Conservation (phyloP, 2,797 vertebrate genomes). For the Micropoecilia bifurca region DNA sequence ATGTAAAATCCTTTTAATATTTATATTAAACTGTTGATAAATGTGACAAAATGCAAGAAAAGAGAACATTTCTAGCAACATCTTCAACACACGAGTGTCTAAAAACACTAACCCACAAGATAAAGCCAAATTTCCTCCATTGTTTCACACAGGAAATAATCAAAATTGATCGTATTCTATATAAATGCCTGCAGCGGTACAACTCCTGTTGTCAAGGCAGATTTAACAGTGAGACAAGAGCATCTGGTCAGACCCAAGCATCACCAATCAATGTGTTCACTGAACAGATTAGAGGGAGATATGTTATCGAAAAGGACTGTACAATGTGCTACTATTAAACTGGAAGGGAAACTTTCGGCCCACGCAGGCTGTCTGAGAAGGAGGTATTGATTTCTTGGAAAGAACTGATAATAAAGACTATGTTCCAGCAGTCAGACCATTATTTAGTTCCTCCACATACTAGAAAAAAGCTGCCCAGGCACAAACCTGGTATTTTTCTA, state of each 20-base stretch:
- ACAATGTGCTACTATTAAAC: constrained; percentile 23
- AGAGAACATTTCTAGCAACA: background rate
- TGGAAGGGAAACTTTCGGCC: constrained; percentile 41
- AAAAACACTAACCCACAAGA: background rate
- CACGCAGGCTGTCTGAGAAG: background rate
- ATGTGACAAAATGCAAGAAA: background rate
- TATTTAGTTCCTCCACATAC: background rate
- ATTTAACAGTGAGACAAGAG: constrained; percentile 42
- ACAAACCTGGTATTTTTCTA: background rate
- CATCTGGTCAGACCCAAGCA: constrained; percentile 19
- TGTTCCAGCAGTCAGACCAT: background rate
- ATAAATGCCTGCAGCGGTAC: constrained; percentile 23
- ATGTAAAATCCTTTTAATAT: background rate
- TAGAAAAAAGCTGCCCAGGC: background rate
- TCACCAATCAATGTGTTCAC: constrained; percentile 34
- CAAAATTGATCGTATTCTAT: constrained; percentile 31
- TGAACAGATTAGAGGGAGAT: constrained; percentile 33
- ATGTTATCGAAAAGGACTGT: constrained; percentile 13
- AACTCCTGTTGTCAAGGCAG: constrained; percentile 31
- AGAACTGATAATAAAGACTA: constrained; percentile 24
- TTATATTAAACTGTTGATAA: background rate
- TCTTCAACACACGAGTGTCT: background rate
- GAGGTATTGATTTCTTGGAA: constrained; percentile 31
- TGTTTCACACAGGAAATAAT: constrained; percentile 21
- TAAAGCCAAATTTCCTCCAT: background rate